Evolutionary conservation across 2,888 invertebrate genomes (phyloP).

Genomic region (Apotomis turbidana): DNA sequence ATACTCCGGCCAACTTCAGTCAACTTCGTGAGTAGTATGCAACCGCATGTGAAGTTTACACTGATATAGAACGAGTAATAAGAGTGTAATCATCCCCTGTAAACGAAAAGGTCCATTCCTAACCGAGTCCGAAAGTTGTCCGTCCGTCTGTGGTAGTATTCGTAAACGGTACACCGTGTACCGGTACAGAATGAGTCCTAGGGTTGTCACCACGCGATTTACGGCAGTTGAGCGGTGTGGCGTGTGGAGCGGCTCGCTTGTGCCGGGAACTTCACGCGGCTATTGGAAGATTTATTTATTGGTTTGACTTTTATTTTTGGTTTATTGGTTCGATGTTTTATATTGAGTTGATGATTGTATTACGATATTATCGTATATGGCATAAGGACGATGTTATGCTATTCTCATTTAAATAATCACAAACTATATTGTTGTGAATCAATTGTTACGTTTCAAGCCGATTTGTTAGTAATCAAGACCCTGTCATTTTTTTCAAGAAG

Average conservation of each 20-base stretch:
- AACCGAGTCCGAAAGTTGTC: not conserved
- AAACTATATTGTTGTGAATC: too few relatives aligned
- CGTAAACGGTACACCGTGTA: not conserved
- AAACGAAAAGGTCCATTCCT: not conserved
- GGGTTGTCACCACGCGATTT: not conserved
- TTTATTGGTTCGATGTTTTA: not conserved
- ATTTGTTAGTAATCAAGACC: too few relatives aligned
- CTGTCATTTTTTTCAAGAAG: too few relatives aligned
- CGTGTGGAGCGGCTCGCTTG: not conserved
- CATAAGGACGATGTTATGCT: too few relatives aligned
- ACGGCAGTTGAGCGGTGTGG: constrained; percentile 1
- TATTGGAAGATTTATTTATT: constrained; percentile 13
- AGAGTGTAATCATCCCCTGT: too few relatives aligned
- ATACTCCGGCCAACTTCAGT: too few relatives aligned
- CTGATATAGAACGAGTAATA: too few relatives aligned
- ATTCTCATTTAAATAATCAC: too few relatives aligned
- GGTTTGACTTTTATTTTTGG: constrained; percentile 1
- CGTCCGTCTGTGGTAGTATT: not conserved
- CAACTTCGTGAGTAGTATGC: too few relatives aligned
- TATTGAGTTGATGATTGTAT: not conserved
- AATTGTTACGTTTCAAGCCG: too few relatives aligned
- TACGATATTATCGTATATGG: not conserved
- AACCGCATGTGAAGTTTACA: too few relatives aligned
- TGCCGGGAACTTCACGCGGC: not conserved
- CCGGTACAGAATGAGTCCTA: too few relatives aligned